These are phyloP conservation scores for Galagoides demidoff DNA, from an alignment of 2,797 vertebrate species.

Conservation along the genomic window DNA sequence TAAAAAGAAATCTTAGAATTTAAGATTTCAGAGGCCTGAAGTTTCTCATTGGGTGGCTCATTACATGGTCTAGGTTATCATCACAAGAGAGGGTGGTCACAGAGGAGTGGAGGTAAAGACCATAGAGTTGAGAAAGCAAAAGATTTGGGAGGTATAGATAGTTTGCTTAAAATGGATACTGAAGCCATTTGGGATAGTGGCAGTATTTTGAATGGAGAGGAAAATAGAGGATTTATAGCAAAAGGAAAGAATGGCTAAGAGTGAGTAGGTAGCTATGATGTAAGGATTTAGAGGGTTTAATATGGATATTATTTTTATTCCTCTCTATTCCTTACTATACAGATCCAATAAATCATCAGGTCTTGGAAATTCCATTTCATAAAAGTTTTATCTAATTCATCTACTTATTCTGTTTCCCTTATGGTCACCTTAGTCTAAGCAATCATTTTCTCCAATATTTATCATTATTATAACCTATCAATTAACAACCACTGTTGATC, in stretches of 20 bases:
- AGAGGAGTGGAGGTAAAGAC: background rate
- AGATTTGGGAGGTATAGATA: background rate
- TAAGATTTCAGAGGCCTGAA: background rate
- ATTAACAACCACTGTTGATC: background rate
- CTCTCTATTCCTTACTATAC: background rate
- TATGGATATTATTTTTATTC: background rate
- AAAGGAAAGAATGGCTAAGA: background rate
- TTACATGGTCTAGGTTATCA: background rate
- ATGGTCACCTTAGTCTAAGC: background rate
- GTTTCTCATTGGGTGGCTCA: background rate
- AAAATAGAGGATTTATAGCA: background rate
- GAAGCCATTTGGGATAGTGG: background rate
- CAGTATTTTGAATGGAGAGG: background rate
- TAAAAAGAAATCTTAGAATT: background rate
- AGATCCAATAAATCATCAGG: background rate
- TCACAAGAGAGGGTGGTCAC: background rate
- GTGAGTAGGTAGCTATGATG: background rate
- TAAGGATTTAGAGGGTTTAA: background rate
- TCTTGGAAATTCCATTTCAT: background rate
- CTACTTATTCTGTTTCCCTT: background rate
- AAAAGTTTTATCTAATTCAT: background rate
- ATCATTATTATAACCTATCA: background rate
- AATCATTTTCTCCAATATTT: background rate
- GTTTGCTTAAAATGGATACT: background rate
- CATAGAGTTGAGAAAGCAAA: background rate